These are phyloP conservation scores for Gryllus bimaculatus DNA, from an alignment of 1,140 invertebrate species.

Conservation along the genomic window DNA sequence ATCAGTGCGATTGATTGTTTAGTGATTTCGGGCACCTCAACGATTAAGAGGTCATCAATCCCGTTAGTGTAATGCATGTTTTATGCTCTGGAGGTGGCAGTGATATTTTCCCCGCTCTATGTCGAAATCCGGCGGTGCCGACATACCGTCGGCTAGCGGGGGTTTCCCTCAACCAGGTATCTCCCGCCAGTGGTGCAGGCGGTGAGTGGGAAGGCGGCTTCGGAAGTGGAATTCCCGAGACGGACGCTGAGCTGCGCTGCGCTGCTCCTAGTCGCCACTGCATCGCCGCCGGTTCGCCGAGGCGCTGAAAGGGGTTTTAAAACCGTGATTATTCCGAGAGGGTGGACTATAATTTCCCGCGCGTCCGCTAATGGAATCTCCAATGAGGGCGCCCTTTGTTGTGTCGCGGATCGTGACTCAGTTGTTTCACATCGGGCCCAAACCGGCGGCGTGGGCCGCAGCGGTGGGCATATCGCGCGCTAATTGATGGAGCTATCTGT, in stretches of 20 bases:
- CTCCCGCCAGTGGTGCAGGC: too few species aligned
- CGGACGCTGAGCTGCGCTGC: not conserved
- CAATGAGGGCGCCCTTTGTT: not conserved
- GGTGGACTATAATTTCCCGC: not conserved
- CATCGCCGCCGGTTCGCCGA: not conserved
- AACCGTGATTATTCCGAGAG: not conserved
- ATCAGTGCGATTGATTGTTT: too few species aligned
- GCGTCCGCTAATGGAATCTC: not conserved
- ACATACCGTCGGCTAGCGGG: too few species aligned
- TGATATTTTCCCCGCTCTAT: too few species aligned
- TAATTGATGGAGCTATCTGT: not conserved
- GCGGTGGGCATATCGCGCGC: not conserved
- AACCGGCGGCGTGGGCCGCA: not conserved
- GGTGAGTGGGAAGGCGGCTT: too few species aligned
- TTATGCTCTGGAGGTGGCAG: too few species aligned
- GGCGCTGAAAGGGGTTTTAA: not conserved
- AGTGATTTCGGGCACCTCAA: too few species aligned
- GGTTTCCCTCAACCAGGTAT: too few species aligned
- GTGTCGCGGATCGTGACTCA: not conserved
- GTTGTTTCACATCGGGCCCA: not conserved
- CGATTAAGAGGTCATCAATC: too few species aligned
- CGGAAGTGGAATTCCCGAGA: not conserved
- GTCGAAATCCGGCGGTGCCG: too few species aligned
- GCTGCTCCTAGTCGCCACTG: not conserved
- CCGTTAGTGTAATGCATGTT: too few species aligned